Evolutionary conservation across 1,140 invertebrate species (phyloP).

Genomic region (Penaeus chinensis): DNA sequence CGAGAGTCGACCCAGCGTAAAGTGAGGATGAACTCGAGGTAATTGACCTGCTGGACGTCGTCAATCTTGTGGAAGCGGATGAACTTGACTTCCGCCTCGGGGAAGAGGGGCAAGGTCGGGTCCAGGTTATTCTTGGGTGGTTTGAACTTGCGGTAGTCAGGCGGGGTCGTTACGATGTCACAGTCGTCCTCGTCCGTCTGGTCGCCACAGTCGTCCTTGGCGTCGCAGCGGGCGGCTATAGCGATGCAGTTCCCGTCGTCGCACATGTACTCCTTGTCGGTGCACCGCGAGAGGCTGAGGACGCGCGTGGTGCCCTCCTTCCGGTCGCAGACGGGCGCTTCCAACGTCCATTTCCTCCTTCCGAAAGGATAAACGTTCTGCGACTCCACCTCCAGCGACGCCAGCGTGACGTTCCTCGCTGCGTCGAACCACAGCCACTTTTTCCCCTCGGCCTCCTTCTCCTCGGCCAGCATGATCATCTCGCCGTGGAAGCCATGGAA

Average conservation of each 20-base stretch:
- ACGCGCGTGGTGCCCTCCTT: neutral
- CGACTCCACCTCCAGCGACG: neutral
- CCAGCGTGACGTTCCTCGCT: no score
- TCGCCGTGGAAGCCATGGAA: no score
- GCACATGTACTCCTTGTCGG: neutral
- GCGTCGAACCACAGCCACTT: no score
- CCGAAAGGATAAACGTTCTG: conserved; percentile 12
- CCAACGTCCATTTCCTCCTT: neutral
- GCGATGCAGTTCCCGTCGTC: conserved; percentile 24
- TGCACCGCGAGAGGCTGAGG: conserved; percentile 7
- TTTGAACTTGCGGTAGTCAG: neutral
- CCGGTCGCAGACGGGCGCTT: neutral
- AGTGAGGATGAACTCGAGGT: no score
- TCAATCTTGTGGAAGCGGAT: no score
- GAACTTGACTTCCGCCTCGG: no score
- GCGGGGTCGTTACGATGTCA: neutral
- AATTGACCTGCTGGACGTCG: no score
- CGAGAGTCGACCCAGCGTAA: no score
- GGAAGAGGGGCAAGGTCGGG: no score
- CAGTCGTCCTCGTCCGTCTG: conserved; percentile 11
- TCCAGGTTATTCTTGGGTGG: no score
- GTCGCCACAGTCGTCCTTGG: conserved; percentile 22
- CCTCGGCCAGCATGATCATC: no score
- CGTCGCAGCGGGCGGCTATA: neutral
- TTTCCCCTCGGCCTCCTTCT: no score